Evolutionary conservation across 2,888 invertebrate species (phyloP), one percentile per base, ranked within the genome.

Genomic region (Leucoma salicis): DNA sequence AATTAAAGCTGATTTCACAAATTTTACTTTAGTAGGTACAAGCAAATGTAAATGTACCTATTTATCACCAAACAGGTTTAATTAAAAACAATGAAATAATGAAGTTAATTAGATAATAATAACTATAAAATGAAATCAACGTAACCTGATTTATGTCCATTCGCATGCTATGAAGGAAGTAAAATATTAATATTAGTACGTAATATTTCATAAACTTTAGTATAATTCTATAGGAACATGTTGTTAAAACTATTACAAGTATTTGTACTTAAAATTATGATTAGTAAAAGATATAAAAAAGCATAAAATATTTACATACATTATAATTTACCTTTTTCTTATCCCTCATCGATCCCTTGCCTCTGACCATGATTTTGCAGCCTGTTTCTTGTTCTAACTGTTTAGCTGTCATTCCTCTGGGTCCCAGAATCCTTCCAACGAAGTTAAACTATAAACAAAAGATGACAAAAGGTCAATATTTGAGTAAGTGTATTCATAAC

Each of bases 321-420:
- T 39, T 28, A 45, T 27, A 39, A 76, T 90, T 91, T 92, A 99
- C 99, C 97, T 99, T 99, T 91, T 98, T 97, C 92, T 99, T 99
- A 89, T 99, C 99, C 87, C 99, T 93, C 99, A 99, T 99, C 48
- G 99, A 99, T 56, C 99, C 99, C 90, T 98, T 98, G 82, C 99
- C 99, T 91, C 99, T 94, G 75, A 99, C 99, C 99, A 99, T 99
- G 78, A 99, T 99, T 94, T 99, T 99, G 91, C 99, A 99, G 68
- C 99, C 99, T 70, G 99, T 99, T 92, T 99, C 99, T 91, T 99
- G 98, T 91, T 99, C 99, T 84, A 99, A 91, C 92, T 99, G 99
- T 91, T 99, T 99, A 39, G 99, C 99, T 61, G 99, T 99, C 99
- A 99, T 99, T 66, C 99, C 99, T 70, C 99, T 93, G 59, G 99